Percentiles rank a stretch among this genome's conserved stretches.
These are phyloP conservation scores for Nymphalis urticae DNA, from an alignment of 2,888 invertebrate genomes.

Conservation along the genomic window DNA sequence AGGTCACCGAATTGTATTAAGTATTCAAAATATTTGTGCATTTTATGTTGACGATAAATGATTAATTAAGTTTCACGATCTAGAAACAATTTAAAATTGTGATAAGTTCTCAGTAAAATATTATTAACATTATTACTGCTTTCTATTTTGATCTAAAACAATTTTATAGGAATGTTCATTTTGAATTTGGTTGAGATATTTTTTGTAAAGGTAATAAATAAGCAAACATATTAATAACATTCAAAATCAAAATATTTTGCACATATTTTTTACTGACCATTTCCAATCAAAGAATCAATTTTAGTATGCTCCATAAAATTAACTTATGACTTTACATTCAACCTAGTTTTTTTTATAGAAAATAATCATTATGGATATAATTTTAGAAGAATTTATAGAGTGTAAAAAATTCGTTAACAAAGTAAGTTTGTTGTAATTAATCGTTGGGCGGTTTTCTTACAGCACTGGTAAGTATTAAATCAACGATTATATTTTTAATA, in stretches of 20 bases:
- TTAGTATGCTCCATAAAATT: slow-evolving; percentile 29
- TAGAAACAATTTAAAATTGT: too few relatives aligned
- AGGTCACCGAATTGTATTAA: too few relatives aligned
- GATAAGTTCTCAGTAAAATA: too few relatives aligned
- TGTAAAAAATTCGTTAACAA: slow-evolving; percentile 26
- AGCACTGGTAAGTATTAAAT: slow-evolving; percentile 12
- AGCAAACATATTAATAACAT: neutral
- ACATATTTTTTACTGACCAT: slow-evolving; percentile 9
- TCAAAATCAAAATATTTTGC: slow-evolving; percentile 25
- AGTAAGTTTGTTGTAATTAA: slow-evolving; percentile 23
- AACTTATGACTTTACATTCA: slow-evolving; percentile 31
- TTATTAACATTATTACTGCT: too few relatives aligned
- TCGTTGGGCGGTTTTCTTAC: slow-evolving; percentile 12
- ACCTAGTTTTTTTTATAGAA: slow-evolving; percentile 24
- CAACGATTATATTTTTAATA: neutral
- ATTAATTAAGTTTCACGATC: too few relatives aligned
- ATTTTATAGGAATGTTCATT: too few relatives aligned
- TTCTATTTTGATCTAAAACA: too few relatives aligned
- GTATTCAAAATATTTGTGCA: too few relatives aligned
- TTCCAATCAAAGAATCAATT: slow-evolving; percentile 31
- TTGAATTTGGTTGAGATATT: too few relatives aligned
- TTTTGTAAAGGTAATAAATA: neutral
- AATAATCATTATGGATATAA: neutral
- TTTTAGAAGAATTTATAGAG: slow-evolving; percentile 18
- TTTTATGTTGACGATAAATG: too few relatives aligned